Percentiles rank a stretch among this genome's conserved stretches.
These are phyloP conservation scores for Eulithis prunata DNA, from an alignment of 2,888 invertebrate genomes.

Conservation along the genomic window DNA sequence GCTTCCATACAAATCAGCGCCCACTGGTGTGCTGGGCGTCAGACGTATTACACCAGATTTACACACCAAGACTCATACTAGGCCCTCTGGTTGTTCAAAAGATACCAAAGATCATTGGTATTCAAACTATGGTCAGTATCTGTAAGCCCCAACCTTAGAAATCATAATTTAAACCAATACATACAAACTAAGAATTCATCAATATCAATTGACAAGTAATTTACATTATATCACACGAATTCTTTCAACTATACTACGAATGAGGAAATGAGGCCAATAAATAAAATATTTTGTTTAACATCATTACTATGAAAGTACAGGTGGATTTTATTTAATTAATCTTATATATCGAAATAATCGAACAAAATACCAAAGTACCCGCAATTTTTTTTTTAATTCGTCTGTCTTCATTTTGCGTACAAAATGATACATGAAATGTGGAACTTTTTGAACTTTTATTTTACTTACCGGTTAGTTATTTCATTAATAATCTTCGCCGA, in stretches of 20 bases:
- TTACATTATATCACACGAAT: conserved; percentile 80
- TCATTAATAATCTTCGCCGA: background rate
- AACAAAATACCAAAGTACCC: background rate
- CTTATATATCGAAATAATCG: background rate
- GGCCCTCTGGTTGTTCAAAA: too few species aligned
- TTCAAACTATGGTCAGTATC: background rate
- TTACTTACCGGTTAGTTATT: background rate
- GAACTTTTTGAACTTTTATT: background rate
- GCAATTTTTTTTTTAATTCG: background rate
- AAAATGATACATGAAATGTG: background rate
- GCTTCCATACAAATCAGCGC: too few species aligned
- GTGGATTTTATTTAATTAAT: conserved; percentile 42
- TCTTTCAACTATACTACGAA: conserved; percentile 53
- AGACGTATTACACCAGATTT: too few species aligned
- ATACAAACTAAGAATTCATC: conserved; percentile 55
- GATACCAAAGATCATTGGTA: too few species aligned
- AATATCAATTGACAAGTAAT: conserved; percentile 65
- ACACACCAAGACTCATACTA: too few species aligned
- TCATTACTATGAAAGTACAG: conserved; percentile 44
- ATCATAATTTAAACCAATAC: conserved; percentile 62
- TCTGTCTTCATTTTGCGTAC: background rate
- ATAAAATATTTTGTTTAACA: conserved; percentile 49
- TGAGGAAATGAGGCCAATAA: conserved; percentile 60
- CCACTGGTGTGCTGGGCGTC: too few species aligned
- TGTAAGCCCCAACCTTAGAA: conserved; percentile 17